Conservation (phyloP, 2,113 vertebrate genomes). For the Neodon shergylaensis region DNA sequence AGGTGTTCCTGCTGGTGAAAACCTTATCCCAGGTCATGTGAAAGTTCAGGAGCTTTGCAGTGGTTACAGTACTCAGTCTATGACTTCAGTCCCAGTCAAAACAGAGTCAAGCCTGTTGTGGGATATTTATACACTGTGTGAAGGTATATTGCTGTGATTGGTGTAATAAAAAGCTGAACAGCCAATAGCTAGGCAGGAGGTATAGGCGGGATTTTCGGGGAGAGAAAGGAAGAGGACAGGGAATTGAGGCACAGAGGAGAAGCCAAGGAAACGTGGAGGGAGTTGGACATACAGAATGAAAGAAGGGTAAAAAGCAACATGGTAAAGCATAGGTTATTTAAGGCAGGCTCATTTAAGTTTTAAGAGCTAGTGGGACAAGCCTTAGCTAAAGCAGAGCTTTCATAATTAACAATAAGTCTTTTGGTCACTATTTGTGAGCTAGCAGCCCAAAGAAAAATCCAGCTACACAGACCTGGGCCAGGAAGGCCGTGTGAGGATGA, state of each 20-base stretch:
- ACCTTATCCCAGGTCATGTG: fast-evolving
- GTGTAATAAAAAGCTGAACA: background rate
- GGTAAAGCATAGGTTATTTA: background rate
- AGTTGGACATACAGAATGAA: background rate
- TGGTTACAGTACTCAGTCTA: background rate
- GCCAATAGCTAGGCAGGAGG: background rate
- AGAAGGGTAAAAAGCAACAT: background rate
- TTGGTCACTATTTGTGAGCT: background rate
- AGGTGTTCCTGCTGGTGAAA: background rate
- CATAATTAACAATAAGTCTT: background rate
- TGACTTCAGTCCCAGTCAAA: background rate
- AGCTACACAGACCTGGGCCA: background rate
- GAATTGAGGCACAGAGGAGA: background rate
- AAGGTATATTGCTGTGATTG: background rate
- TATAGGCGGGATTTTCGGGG: fast-evolving
- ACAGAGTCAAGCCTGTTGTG: background rate
- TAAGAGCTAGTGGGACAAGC: background rate
- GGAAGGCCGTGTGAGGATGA: background rate
- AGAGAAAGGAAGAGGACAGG: background rate
- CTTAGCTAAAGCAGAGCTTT: background rate
- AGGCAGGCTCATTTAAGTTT: background rate
- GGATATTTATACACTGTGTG: background rate
- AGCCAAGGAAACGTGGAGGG: background rate
- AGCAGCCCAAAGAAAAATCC: background rate
- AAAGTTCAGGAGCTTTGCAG: background rate